Base-by-base conservation (phyloP, 2,888 invertebrate genomes). In the Apoderus coryli region DNA sequence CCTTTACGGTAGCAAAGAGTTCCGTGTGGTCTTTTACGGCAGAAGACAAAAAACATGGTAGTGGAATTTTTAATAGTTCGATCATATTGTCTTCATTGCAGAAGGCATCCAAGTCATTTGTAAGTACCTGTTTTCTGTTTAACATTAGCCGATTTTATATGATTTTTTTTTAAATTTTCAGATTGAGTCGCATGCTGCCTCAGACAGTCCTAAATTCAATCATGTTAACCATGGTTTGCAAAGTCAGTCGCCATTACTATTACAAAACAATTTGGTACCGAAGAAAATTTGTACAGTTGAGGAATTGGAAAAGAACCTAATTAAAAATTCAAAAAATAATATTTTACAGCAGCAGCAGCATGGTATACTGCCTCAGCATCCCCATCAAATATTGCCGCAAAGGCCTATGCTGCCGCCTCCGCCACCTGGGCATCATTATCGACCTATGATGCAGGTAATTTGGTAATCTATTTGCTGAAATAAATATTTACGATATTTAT, bases 271-370 rank as follows among this genome's bases (percentile, higher is more conserved):
- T 14, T 25, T 10, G 13, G 25, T n/a, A n/a, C 31, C 44, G 4
- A 70, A 70, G 50, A 76, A 74, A 59, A 71, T 73, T 23, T 70
- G 74, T 50, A 77, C 77, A 0, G 74, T 79, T 5, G 77, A 79
- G 47, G 78, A 80, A 50, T 43, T 80, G 46, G 79, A 80, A 49
- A 62, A 75, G 23, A 73, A 71, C 43, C 56, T 79, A 31, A 64
- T 75, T 2, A 67, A 68, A 35, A 44, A 38, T 27, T 44, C 42
- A 15, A 48, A 49, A 29, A 48, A 32, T 6, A 35, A 48, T 29
- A 47, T 50, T 4, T 25, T 34, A 14, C n/a, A 14, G 13, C 30
- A 30, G 22, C 33, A 34, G 14, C 22, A 19, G 6, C 6, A 7
- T 6, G 19, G 7, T 6, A n/a, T 19, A n/a, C 7, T 6, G 7